These are phyloP conservation scores for Zosterops lateralis DNA, from an alignment of 2,113 vertebrate species.

Conservation along the genomic window DNA sequence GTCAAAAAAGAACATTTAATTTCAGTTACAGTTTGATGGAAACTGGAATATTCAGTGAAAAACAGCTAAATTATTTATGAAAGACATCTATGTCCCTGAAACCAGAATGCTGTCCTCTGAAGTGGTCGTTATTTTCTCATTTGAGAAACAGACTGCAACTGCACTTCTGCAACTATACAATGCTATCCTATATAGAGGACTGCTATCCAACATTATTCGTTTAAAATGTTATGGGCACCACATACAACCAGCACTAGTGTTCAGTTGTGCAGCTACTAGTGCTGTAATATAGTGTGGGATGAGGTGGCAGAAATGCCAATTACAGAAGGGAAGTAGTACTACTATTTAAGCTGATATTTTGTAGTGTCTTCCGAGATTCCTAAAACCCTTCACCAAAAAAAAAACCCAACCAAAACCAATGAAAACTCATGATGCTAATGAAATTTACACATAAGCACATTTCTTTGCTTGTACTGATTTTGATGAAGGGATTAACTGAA, in stretches of 20 bases:
- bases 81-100: neutral
- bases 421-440: neutral
- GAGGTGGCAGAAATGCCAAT: neutral
- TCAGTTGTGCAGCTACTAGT: neutral
- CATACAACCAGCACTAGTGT: accelerated
- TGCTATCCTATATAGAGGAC: neutral
- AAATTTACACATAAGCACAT: neutral
- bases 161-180: neutral
- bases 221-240: neutral
- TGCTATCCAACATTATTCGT: neutral
- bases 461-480: neutral
- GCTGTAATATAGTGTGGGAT: neutral
- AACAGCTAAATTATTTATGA: neutral
- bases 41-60: neutral
- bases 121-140: neutral
- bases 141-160: neutral
- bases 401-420: neutral
- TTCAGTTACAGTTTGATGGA: neutral
- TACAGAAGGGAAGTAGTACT: neutral
- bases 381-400: neutral
- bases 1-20: neutral
- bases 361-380: neutral
- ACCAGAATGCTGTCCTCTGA: neutral
- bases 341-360: neutral
- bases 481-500: neutral